Base-by-base conservation (phyloP, 2,797 vertebrate genomes). In the Macrochelys suwanniensis region DNA sequence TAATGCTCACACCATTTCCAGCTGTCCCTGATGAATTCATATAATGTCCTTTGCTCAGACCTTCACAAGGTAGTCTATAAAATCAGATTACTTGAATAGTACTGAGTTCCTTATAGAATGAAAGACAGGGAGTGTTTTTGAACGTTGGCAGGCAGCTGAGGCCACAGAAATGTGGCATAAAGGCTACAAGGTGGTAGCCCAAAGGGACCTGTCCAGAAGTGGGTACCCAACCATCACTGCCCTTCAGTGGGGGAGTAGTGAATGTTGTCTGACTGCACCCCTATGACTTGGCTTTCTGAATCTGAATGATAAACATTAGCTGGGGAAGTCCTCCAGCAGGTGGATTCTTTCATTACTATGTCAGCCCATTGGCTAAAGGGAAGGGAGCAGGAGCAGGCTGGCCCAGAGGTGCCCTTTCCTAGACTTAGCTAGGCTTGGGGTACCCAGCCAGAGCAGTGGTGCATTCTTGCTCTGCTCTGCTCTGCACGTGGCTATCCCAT, bases 101-200 rank as follows among this genome's bases (percentile, higher is more conserved):
- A 37, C 65, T 0, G n/a, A 80, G 85, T 56, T 15, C 1, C 80
- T 53, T 54, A 90, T 47, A 3, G 80, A 50, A 82, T 56, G 6
- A 87, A 45, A 89, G 6, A 1, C 0, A 0, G 0, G 78, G 25
- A 4, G 3, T 15, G 0, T 53, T 3, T 0, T 33, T 2, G 84
- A 54, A 0, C 26, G 84, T 57, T 1, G 3, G 2, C 2, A 1
- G 76, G 65, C 54, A 47, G 82, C 88, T 88, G 0, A 0, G 74
- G n/a, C 12, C 28, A 82, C 80, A 33, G 15, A 31, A 37, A 2
- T 0, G 0, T 21, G 84, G 56, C 11, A 4, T 89, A 80, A 57
- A 45, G 13, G 0, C 33, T 3, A 74, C 3, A 50, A 82, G 0
- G 15, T 87, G 15, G 54, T 33, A 61, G 28, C 57, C 57, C 28